Conservation (phyloP, 2,888 invertebrate species). For the Ypsolopha sequella region DNA sequence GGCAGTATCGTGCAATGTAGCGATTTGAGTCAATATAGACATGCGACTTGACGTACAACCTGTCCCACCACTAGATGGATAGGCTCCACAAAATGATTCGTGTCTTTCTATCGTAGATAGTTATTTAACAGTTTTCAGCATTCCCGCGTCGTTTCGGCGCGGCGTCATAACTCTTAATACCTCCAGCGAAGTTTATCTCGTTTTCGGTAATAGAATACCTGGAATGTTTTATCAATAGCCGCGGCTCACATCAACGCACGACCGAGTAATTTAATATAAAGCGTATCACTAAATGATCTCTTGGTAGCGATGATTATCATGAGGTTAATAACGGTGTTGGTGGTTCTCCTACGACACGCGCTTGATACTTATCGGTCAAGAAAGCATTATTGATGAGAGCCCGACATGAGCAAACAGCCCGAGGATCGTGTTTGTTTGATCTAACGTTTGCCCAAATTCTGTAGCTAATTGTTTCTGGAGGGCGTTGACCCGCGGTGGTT, state of each 20-base stretch:
- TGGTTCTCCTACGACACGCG: conserved; percentile 62
- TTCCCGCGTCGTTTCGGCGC: conserved; percentile 18
- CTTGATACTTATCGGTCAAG: conserved; percentile 54
- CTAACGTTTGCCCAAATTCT: conserved; percentile 47
- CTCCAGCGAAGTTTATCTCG: conserved; percentile 55
- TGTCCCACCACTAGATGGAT: neutral
- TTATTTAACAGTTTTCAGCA: conserved; percentile 21
- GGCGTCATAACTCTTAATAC: conserved; percentile 34
- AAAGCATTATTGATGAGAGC: conserved; percentile 65
- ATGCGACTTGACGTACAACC: conserved; percentile 51
- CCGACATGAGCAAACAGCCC: conserved; percentile 63
- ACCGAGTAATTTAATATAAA: conserved; percentile 71
- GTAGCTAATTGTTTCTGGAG: conserved; percentile 45
- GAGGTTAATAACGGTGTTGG: conserved; percentile 66
- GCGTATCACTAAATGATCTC: conserved; percentile 70
- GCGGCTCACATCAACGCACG: conserved; percentile 43
- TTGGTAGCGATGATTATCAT: conserved; percentile 57
- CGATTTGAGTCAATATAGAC: conserved; percentile 38
- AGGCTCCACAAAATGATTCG: neutral
- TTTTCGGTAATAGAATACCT: conserved; percentile 68
- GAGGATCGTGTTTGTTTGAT: conserved; percentile 63
- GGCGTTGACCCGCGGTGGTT: conserved; percentile 43
- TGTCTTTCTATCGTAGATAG: conserved; percentile 5
- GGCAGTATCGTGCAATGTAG: conserved; percentile 11
- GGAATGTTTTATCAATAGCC: conserved; percentile 51